Evolutionary conservation across 2,797 vertebrate species (phyloP).

Genomic region (Notamacropus eugenii): DNA sequence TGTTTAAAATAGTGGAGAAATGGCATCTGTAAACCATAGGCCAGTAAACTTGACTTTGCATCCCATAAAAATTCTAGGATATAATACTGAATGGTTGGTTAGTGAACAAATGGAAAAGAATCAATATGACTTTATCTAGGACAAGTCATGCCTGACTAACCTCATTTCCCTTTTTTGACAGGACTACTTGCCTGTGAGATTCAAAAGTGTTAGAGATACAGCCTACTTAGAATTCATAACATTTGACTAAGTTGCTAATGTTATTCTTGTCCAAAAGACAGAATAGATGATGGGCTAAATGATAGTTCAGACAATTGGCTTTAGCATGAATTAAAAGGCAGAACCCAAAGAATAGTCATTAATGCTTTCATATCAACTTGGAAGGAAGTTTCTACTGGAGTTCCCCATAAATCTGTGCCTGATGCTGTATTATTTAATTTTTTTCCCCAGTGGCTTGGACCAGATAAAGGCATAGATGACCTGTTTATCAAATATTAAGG

Average conservation of each 20-base stretch:
- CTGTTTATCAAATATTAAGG: neutral
- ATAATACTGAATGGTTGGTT: neutral
- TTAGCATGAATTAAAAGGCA: neutral
- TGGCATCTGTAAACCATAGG: too few species aligned
- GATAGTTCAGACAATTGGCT: neutral
- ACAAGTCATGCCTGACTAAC: neutral
- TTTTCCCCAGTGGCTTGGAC: too few species aligned
- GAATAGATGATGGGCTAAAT: neutral
- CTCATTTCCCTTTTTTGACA: neutral
- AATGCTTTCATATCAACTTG: too few species aligned
- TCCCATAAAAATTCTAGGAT: too few species aligned
- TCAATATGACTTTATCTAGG: neutral
- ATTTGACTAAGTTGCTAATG: neutral
- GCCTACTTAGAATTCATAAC: neutral
- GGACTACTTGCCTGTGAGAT: neutral
- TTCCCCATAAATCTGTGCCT: too few species aligned
- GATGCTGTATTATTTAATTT: too few species aligned
- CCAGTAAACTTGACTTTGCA: too few species aligned
- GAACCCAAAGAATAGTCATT: too few species aligned
- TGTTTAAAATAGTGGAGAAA: too few species aligned
- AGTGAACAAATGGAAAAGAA: neutral
- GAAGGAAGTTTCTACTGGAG: too few species aligned
- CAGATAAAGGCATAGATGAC: neutral
- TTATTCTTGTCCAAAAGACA: neutral
- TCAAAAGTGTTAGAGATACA: neutral